These are phyloP conservation scores for Lepidonotus clava DNA, from an alignment of 2,888 invertebrate genomes.

Conservation along the genomic window DNA sequence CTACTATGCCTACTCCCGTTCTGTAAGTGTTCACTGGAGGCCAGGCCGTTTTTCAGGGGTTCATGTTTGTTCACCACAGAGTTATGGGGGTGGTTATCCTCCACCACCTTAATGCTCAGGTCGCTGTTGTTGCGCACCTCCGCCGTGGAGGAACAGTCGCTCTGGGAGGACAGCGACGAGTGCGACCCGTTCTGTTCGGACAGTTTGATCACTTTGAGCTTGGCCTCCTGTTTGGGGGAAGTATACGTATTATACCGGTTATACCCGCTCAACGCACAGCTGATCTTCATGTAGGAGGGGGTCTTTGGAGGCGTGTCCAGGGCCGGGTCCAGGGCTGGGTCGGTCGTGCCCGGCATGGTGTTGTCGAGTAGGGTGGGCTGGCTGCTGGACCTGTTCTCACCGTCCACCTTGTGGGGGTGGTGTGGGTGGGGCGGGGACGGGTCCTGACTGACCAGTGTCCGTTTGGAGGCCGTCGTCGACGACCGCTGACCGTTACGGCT, in stretches of 20 bases:
- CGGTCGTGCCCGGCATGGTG: background rate
- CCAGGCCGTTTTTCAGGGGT: background rate
- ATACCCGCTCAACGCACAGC: constrained; percentile 77
- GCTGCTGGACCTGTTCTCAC: background rate
- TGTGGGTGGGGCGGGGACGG: background rate
- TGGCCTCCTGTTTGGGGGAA: constrained; percentile 40
- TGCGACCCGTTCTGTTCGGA: constrained; percentile 34
- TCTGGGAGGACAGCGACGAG: constrained; percentile 6
- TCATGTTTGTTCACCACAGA: background rate
- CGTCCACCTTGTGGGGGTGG: constrained; percentile 21
- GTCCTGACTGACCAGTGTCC: constrained; percentile 48
- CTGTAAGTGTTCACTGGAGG: background rate
- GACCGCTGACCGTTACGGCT: constrained; percentile 56
- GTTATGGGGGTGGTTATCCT: background rate
- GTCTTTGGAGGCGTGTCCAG: constrained; percentile 60
- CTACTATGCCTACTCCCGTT: background rate
- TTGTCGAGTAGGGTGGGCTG: constrained; percentile 30
- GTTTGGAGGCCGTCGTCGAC: constrained; percentile 39
- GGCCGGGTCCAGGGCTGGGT: background rate
- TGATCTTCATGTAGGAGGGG: constrained; percentile 76
- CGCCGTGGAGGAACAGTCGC: background rate
- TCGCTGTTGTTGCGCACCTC: constrained; percentile 2
- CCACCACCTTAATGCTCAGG: background rate
- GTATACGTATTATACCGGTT: constrained; percentile 69
- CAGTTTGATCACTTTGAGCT: constrained; percentile 42